Base-by-base conservation (phyloP, 2,888 invertebrate species). In the Andricus curvator region DNA sequence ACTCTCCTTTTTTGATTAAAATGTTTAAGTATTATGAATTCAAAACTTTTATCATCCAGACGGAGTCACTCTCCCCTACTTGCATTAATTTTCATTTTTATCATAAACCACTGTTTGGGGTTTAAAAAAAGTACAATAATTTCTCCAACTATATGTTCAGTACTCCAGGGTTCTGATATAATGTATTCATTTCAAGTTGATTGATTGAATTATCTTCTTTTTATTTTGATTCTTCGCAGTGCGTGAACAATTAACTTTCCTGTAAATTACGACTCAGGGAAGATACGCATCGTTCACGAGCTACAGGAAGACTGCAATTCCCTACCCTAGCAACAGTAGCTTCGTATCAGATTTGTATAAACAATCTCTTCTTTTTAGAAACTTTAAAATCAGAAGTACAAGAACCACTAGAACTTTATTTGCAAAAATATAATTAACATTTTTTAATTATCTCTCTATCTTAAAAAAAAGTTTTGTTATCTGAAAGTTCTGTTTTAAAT, bases 241-340 rank as follows among this genome's bases (percentile, higher is more conserved):
- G 90, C 90, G 90, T 89, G 90, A 89, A 89, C 89, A 89, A 89
- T 89, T 86, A 88, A 86, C 89, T 88, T 87, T 85, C 84, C 86
- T 86, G 89, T 87, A 89, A 89, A 88, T 88, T 88, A 87, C 86
- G 85, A 88, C 88, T 83, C 81, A 82, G 79, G 22, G 25, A 51
- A 88, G 89, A 88, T 88, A 88, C 87, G 88, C 88, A 90, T 90
- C 90, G 90, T 86, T 88, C 86, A 84, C 84, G 86, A 87, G 85
- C 84, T 87, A 85, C 89, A 90, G 90, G 90, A 90, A 90, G 89
- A 87, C 83, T 87, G 88, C 87, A 89, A 89, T 89, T 90, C 89
- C 85, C 87, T 86, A 88, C 86, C 86, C 84, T 88, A 87, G 88
- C 88, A 87, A 89, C 88, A 78, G 4, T 44, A 44, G 44, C 15